These are phyloP conservation scores for Ophiothrix spiculata DNA, from an alignment of 35 echinoderm and acorn worm species.

Conservation along the genomic window DNA sequence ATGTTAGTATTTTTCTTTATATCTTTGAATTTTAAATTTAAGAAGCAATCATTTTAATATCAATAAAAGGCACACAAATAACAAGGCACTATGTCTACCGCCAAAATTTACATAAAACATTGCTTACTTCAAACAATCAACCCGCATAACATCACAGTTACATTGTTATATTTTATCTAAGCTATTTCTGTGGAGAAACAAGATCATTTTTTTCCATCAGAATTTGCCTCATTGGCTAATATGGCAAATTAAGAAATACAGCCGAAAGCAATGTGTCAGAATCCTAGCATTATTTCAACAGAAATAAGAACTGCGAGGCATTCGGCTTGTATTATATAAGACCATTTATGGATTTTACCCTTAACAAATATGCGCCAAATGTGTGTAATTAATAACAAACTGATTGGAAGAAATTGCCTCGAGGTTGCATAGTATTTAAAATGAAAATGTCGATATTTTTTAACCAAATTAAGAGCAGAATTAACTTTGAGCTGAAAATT, in stretches of 20 bases:
- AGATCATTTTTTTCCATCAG: background rate
- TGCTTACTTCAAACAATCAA: too few relatives aligned
- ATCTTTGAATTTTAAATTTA: too few relatives aligned
- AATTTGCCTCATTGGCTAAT: background rate
- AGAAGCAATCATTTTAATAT: too few relatives aligned
- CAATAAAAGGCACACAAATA: too few relatives aligned
- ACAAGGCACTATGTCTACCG: too few relatives aligned
- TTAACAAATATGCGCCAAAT: background rate
- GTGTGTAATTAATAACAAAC: background rate
- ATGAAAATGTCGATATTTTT: conserved; percentile 6
- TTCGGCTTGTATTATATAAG: background rate
- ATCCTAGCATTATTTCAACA: background rate
- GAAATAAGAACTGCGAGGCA: background rate
- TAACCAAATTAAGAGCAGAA: background rate
- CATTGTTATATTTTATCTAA: too few relatives aligned
- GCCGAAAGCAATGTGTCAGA: background rate
- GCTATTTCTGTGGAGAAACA: background rate
- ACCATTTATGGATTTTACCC: background rate
- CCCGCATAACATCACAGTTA: too few relatives aligned
- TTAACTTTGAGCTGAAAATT: too few relatives aligned
- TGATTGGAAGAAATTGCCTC: background rate
- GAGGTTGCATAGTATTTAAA: background rate
- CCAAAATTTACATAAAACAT: too few relatives aligned
- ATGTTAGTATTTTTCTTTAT: too few relatives aligned
- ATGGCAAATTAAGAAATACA: conserved; percentile 7